These are phyloP conservation scores for Thinocorus orbignyianus DNA, from an alignment of 2,113 vertebrate species.

Conservation along the genomic window DNA sequence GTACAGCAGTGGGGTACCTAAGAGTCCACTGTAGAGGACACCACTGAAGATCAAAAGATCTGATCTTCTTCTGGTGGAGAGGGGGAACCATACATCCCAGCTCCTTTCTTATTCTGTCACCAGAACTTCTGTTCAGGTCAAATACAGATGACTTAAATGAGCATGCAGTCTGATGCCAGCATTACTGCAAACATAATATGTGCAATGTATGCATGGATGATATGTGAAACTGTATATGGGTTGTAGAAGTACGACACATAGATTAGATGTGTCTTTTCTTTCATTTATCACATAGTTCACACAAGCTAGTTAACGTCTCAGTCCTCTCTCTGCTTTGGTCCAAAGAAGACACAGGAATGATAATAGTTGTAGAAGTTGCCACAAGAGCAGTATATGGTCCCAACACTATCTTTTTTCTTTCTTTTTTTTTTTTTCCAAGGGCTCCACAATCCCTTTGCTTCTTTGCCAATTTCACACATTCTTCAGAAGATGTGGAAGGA, in stretches of 20 bases:
- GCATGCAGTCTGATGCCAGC: background rate
- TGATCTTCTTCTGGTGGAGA: background rate
- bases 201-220: background rate
- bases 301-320: background rate
- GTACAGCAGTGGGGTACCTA: background rate
- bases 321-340: background rate
- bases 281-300: background rate
- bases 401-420: background rate
- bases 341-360: background rate
- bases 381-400: background rate
- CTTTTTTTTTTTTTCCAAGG: background rate
- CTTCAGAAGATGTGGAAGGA: background rate
- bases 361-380: background rate
- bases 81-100: background rate
- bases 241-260: background rate
- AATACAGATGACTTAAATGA: background rate
- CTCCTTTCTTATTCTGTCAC: background rate
- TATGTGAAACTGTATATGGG: background rate
- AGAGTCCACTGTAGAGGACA: background rate
- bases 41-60: too few relatives aligned
- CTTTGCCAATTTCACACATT: accelerated
- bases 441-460: background rate
- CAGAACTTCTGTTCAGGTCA: background rate
- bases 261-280: background rate
- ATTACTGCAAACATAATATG: background rate